phyloP scores from a whole-genome alignment of 2,888 invertebrate genomes.

The Drosophila testacea region DNA sequence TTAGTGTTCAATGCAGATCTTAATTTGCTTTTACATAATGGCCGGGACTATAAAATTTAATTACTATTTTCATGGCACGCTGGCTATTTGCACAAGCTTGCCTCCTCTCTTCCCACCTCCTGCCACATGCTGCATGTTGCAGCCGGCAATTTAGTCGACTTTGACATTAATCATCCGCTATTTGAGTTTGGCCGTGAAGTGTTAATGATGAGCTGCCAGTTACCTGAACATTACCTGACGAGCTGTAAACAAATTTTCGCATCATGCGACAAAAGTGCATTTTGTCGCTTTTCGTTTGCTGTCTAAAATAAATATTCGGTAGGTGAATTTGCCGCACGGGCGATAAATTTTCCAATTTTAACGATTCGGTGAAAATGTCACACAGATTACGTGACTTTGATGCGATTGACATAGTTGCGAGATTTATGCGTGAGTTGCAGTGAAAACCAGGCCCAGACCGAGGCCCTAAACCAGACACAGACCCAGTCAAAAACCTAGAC shows the following conservation, averaged over 20 bases:
- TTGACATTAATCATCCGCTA: slow-evolving; percentile 74
- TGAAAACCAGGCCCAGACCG: slow-evolving; percentile 34
- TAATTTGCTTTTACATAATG: slow-evolving; percentile 69
- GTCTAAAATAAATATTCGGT: slow-evolving; percentile 44
- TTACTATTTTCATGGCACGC: slow-evolving; percentile 44
- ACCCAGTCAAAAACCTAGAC: slow-evolving; percentile 17
- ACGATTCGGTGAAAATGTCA: slow-evolving; percentile 81
- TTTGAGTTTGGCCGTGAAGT: slow-evolving; percentile 63
- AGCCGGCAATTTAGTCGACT: slow-evolving; percentile 52
- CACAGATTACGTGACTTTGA: slow-evolving; percentile 81
- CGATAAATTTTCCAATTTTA: slow-evolving; percentile 77
- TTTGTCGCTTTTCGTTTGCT: slow-evolving; percentile 2
- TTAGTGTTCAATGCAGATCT: slow-evolving; percentile 29
- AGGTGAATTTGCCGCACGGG: slow-evolving; percentile 47
- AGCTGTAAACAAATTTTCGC: slow-evolving; percentile 34
- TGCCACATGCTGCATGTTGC: slow-evolving; percentile 11
- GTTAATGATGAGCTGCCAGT: slow-evolving; percentile 55
- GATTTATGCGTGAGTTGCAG: slow-evolving; percentile 77
- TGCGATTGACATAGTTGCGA: slow-evolving; percentile 80
- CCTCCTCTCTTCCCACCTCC: not conserved
- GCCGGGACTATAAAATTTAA: slow-evolving; percentile 53
- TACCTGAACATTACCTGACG: slow-evolving; percentile 26
- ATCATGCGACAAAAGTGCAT: slow-evolving; percentile 29
- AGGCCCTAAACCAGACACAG: slow-evolving; percentile 10
- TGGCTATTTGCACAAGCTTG: slow-evolving; percentile 23